phyloP scores from a whole-genome alignment of 2,113 vertebrate genomes.

The Oceanodroma tethys region DNA sequence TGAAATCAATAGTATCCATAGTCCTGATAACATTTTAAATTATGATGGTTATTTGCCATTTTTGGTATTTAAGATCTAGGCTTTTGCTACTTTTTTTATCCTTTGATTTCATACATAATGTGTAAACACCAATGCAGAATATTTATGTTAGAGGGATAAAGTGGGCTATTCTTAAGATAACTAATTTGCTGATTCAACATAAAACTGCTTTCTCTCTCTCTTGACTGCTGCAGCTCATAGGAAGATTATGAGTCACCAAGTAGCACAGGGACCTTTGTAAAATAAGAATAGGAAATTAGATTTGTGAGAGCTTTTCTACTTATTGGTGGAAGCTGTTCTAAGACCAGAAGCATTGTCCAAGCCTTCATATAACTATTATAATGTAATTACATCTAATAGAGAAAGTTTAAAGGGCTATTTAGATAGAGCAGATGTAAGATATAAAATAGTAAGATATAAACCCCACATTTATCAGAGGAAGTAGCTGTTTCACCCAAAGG shows the following conservation, averaged over 20 bases:
- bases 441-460: neutral
- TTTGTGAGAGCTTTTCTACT: neutral
- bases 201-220: slow-evolving; percentile 28
- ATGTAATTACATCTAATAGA: neutral
- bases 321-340: neutral
- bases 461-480: neutral
- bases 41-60: neutral
- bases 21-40: neutral
- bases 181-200: neutral
- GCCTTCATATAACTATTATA: neutral
- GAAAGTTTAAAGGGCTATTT: neutral
- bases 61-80: neutral
- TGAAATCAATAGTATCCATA: neutral
- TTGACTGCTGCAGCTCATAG: neutral
- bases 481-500: neutral
- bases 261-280: neutral
- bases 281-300: slow-evolving; percentile 28
- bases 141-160: neutral
- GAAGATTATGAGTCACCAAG: slow-evolving; percentile 14
- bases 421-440: neutral
- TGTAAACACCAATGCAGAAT: neutral
- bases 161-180: neutral
- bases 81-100: neutral
- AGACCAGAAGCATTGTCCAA: neutral
- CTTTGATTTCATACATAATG: neutral